Evolutionary conservation across 2,113 vertebrate species (phyloP), one percentile per base, ranked within the genome.

Genomic region (Microtus pennsylvanicus): DNA sequence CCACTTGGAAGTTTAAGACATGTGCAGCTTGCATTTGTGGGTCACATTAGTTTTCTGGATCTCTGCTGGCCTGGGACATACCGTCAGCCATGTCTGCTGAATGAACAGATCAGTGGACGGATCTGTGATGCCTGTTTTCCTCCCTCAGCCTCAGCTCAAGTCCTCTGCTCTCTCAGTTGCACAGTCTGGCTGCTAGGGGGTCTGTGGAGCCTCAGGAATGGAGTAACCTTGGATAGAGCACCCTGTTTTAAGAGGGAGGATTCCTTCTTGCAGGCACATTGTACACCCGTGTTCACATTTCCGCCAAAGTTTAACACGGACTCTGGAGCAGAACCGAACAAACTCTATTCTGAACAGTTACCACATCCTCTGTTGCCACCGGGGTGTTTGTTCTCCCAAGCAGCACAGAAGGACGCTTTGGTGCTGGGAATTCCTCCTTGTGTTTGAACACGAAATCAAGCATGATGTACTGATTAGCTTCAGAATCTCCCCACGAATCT

Each of bases 391-490:
- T 72, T 85, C 33, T 78, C 42, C 33, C 0, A 4, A 94, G 35
- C 45, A 74, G 76, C 52, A 55, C 85, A 50, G 0, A 3, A 97
- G 95, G 85, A 70, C 81, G 78, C 55, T 5, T 58, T 91, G 38
- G 87, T 95, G 63, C 50, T 0, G 26, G 74, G 90, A 97, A 92
- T 89, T 96, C 74, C 76, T 96, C 92, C 30, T 97, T 98, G 96
- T 94, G 69, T 82, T 88, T 63, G 52, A 63, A 81, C 45, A 52
- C 35, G 8, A 90, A 93, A 89, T 89, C 74, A 96, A 92, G 52
- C 17, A 94, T 81, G 47, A 88, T 7, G 16, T 42, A 87, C 45
- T 91, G 75, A 94, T 92, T 86, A 87, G 55, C 19, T 96, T 93
- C 85, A 77, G 42, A 76, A 69, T 42, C 90, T 96, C 70, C 80